Evolutionary conservation across 2,888 invertebrate species (phyloP).

Genomic region (Drosophila greeni): DNA sequence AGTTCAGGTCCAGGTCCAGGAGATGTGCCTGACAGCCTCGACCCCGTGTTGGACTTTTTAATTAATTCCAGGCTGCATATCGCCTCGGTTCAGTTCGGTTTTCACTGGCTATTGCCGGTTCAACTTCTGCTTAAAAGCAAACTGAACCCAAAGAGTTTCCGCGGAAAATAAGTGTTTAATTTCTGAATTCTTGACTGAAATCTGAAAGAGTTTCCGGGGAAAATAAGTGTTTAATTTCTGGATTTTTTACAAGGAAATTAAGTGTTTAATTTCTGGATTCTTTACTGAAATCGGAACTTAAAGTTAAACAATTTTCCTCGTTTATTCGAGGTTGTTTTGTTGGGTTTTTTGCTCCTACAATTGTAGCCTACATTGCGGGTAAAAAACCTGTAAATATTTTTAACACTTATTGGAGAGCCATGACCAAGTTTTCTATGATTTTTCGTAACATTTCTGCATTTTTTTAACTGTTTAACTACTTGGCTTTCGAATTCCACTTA

Average conservation of each 20-base stretch:
- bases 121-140: background rate
- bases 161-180: background rate
- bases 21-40: background rate
- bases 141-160: background rate
- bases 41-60: conserved; percentile 3
- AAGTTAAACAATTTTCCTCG: background rate
- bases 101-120: background rate
- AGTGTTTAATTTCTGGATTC: no score
- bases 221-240: background rate
- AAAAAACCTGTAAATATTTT: background rate
- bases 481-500: background rate
- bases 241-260: background rate
- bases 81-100: background rate
- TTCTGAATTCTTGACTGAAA: background rate
- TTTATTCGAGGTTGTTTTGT: no score
- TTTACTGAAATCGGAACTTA: no score
- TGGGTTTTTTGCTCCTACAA: background rate
- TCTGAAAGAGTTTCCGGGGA: background rate
- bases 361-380: background rate
- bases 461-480: background rate
- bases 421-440: background rate
- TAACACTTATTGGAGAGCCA: no score
- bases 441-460: background rate
- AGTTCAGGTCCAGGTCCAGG: background rate
- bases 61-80: conserved; percentile 10